These are phyloP conservation scores for Gracilinanus agilis DNA, from an alignment of 2,113 vertebrate genomes.

Conservation along the genomic window DNA sequence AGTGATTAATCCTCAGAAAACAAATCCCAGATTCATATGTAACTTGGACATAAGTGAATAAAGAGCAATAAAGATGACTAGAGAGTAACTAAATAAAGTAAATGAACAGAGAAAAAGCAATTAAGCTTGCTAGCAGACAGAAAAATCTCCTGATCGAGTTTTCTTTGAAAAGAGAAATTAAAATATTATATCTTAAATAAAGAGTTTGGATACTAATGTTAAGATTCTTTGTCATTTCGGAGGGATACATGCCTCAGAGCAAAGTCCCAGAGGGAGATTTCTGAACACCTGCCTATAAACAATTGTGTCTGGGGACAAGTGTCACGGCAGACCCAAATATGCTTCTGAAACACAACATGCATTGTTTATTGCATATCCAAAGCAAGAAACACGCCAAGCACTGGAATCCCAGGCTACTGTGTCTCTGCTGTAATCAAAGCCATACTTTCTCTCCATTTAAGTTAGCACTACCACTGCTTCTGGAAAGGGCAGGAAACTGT, in stretches of 20 bases:
- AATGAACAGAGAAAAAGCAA: neutral
- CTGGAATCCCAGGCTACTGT: neutral
- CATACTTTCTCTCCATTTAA: neutral
- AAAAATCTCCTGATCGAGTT: neutral
- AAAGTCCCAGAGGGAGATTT: conserved; percentile 37
- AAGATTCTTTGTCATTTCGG: conserved; percentile 13
- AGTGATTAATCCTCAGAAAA: neutral
- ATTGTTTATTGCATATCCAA: neutral
- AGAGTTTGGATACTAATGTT: neutral
- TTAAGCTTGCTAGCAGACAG: neutral
- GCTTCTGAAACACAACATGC: neutral
- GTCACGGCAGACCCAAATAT: neutral
- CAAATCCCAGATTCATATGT: neutral
- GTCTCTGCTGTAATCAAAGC: neutral
- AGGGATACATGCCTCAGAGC: conserved; percentile 19
- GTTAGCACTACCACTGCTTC: neutral
- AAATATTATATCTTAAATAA: conserved; percentile 26
- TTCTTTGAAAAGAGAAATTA: conserved; percentile 26
- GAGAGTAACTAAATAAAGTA: too few species aligned
- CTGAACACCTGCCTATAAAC: conserved; percentile 6
- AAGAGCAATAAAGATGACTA: neutral
- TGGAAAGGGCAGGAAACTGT: neutral
- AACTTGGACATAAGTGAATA: neutral
- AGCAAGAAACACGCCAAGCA: neutral
- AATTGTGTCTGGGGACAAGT: neutral